Evolutionary conservation across 2,113 vertebrate species (phyloP).

Genomic region (Manacus vitellinus): DNA sequence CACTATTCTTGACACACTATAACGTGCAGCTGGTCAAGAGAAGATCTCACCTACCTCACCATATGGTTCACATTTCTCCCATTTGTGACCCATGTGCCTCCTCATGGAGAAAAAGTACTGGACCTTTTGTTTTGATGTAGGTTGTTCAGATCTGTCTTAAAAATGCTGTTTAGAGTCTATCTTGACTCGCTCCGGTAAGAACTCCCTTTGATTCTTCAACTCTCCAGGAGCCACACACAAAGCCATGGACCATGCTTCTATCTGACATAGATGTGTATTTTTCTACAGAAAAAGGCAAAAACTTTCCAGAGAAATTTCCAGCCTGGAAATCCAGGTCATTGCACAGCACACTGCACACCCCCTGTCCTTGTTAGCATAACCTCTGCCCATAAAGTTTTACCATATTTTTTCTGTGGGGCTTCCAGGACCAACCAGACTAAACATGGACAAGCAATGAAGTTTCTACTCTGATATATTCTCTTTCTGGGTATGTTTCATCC

Average conservation of each 20-base stretch:
- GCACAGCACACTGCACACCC: neutral
- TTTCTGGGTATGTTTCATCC: slow-evolving; percentile 16
- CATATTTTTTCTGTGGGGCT: slow-evolving; percentile 40
- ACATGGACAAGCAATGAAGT: slow-evolving; percentile 18
- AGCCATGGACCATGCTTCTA: neutral
- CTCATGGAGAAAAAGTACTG: neutral
- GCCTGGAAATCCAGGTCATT: neutral
- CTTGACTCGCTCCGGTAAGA: neutral
- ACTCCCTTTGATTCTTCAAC: neutral
- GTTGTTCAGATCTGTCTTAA: neutral
- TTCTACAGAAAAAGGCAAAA: slow-evolving; percentile 1
- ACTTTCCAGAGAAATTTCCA: neutral
- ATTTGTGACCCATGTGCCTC: neutral
- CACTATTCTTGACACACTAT: neutral
- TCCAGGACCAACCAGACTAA: slow-evolving; percentile 50
- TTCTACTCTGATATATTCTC: slow-evolving; percentile 8
- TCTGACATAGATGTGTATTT: neutral
- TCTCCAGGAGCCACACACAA: neutral
- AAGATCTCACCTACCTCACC: neutral
- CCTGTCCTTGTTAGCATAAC: neutral
- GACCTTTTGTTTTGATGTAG: neutral
- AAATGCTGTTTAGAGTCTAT: neutral
- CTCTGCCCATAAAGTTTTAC: slow-evolving; percentile 18
- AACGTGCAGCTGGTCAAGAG: neutral
- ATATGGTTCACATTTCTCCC: accelerated